Conservation (phyloP, 2,888 invertebrate genomes). For the Synanthedon myopaeformis region DNA sequence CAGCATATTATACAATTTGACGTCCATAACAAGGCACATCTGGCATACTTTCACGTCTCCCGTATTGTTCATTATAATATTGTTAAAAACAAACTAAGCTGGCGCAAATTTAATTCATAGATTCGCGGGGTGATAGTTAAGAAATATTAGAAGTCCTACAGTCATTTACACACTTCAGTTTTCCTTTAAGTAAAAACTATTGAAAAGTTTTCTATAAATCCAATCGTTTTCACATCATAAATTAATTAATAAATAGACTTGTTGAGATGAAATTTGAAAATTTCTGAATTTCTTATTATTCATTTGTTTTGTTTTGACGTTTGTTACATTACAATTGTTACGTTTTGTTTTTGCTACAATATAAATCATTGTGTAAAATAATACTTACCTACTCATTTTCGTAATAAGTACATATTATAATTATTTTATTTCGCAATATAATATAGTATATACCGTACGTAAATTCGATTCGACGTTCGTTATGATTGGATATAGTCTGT, state of each 20-base stretch:
- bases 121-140: slow-evolving; percentile 44
- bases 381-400: no score
- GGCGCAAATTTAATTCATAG: slow-evolving; percentile 23
- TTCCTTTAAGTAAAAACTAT: background rate
- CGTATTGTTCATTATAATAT: slow-evolving; percentile 21
- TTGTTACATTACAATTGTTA: no score
- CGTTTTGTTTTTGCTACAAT: no score
- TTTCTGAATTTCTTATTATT: slow-evolving; percentile 18
- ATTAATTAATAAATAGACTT: slow-evolving; percentile 9
- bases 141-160: slow-evolving; percentile 49
- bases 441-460: no score
- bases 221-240: no score
- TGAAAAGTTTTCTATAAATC: background rate
- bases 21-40: slow-evolving; percentile 42
- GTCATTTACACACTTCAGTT: background rate
- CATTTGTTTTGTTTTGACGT: no score
- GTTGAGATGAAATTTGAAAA: slow-evolving; percentile 14
- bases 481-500: no score
- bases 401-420: no score
- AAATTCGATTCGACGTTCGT: no score
- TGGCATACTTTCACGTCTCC: slow-evolving; percentile 43
- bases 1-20: slow-evolving; percentile 36
- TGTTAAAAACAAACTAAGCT: background rate
- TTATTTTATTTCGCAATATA: no score
- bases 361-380: no score